phyloP scores from a whole-genome alignment of 1,140 invertebrate genomes.

The Zaprionus tsacasi region DNA sequence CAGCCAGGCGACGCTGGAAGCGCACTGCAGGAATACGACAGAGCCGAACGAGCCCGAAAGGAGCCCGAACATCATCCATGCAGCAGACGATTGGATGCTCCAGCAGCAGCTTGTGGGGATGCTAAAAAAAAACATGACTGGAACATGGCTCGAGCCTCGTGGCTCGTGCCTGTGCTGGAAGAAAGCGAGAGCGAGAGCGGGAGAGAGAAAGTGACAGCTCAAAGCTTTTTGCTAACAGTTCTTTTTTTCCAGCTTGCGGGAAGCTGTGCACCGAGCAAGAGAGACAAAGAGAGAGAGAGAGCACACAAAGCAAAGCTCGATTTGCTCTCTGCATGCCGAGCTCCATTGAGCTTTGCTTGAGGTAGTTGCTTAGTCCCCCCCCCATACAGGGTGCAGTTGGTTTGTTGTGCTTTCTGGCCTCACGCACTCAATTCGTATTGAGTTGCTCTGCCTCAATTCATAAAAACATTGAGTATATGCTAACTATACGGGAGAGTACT shows the following conservation, averaged over 20 bases:
- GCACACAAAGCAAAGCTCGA: too few species aligned
- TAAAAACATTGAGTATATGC: background rate
- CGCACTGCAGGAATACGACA: constrained; percentile 32
- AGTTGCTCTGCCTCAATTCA: constrained; percentile 13
- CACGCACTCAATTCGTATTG: constrained; percentile 38
- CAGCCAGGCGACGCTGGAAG: constrained; percentile 74
- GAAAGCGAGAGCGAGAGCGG: constrained; percentile 7
- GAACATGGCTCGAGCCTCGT: background rate
- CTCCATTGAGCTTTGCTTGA: constrained; percentile 48
- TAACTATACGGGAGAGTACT: background rate
- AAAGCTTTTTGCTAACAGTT: constrained; percentile 3
- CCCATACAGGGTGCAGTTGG: constrained; percentile 9
- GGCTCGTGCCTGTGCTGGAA: background rate
- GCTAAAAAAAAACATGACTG: constrained; percentile 1
- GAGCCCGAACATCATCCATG: constrained; percentile 34
- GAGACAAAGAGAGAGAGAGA: background rate
- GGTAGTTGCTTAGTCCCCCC: constrained; percentile 26
- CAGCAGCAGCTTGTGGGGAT: constrained; percentile 8
- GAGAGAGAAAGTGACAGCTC: constrained; percentile 10
- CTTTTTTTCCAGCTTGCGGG: constrained; percentile 7
- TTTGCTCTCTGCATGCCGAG: background rate
- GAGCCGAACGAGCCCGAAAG: constrained; percentile 16
- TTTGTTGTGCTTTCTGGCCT: background rate
- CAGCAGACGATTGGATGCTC: constrained; percentile 44
- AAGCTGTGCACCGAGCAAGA: constrained; percentile 17